Base-by-base conservation (phyloP, 2,113 vertebrate genomes). In the Podiceps cristatus region DNA sequence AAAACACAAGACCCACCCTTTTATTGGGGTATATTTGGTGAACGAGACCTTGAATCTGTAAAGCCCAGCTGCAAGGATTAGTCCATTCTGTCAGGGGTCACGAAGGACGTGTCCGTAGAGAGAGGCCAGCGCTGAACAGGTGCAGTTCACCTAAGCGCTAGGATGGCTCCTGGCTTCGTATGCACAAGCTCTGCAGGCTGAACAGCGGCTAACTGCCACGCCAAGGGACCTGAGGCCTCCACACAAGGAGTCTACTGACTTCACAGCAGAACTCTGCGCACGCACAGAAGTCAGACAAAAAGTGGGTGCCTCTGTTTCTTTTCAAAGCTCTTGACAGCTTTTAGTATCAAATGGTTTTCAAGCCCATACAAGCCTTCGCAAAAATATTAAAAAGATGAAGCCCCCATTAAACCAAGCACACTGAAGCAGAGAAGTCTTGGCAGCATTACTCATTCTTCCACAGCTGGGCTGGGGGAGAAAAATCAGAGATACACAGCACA, bases 231-330 rank as follows among this genome's bases (percentile, higher is more conserved):
- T 0, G 0, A 35, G 52, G 33, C 23, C 27, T 73, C 45, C 17
- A 6, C 35, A 2, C 7, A 13, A 74, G 27, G 42, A 75, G 7
- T 7, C 17, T 4, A 6, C 2, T 4, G 1, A 1, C 37, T 29
- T 31, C 28, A 50, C 8, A 58, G 68, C 22, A 42, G 55, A 85
- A 17, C 18, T 45, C 31, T 83, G 44, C 56, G 14, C 31, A 53
- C 14, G 20, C 6, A 31, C 3, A 27, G 1, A 31, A 47, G 0
- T 33, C 35, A 55, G 63, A 7, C 33, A 74, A 33, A 40, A 81
- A 5, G 4, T 14, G 9, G 10, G 10, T 78, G 19, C 56, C 66
- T 81, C 56, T 4, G 31, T 58, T 88, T 52, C 71, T 91, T 66
- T 81, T 55, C 64, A 68, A 17, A 67, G 25, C 4, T 66, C 27